Conservation (phyloP, 1,140 invertebrate species). For the Cydia fagiglandana region DNA sequence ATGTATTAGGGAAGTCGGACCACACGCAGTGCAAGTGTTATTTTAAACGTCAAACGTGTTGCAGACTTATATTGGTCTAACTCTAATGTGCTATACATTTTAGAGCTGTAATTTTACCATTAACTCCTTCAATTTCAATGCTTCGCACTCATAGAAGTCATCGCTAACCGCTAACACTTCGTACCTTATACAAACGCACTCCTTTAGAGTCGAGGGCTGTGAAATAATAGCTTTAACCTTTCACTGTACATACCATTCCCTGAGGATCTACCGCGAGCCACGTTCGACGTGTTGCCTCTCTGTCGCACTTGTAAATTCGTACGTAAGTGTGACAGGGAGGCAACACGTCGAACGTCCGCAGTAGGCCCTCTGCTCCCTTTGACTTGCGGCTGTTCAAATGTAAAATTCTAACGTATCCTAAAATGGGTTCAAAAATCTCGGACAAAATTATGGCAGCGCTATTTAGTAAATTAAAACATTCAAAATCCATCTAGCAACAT, state of each 20-base stretch:
- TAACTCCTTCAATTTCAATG: neutral
- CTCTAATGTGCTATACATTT: neutral
- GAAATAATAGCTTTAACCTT: conserved; percentile 76
- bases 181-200: conserved; percentile 47
- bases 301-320: no score
- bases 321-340: no score
- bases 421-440: no score
- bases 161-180: neutral
- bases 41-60: no score
- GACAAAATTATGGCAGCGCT: no score
- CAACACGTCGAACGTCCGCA: no score
- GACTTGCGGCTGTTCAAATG: neutral
- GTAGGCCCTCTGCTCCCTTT: neutral
- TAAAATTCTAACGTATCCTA: neutral
- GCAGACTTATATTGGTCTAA: no score
- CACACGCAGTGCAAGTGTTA: no score
- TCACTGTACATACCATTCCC: conserved; percentile 60
- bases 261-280: no score
- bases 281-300: no score
- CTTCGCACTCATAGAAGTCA: conserved; percentile 14
- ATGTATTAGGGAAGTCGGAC: neutral
- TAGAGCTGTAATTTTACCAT: neutral
- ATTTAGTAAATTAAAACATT: no score
- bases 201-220: conserved; percentile 70
- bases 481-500: no score